Evolutionary conservation across 2,797 vertebrate genomes (phyloP).

Genomic region (Acropternis orthonyx): DNA sequence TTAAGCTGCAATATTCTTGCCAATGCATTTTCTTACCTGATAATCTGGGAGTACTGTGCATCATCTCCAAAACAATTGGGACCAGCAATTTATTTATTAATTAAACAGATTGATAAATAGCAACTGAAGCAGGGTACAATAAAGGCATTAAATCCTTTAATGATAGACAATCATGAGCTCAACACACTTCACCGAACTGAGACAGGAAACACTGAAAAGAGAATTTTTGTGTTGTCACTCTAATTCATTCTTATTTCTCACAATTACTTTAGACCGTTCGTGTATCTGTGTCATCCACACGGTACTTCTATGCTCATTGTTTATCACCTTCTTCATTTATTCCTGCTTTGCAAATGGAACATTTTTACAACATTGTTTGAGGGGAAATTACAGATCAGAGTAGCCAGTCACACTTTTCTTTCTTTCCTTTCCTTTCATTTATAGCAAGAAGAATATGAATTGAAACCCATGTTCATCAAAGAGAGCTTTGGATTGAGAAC

Average conservation of each 20-base stretch:
- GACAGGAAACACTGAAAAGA: not conserved
- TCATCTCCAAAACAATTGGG: not conserved
- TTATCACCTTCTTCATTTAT: conserved; percentile 24
- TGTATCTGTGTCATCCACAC: not conserved
- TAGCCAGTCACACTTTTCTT: not conserved
- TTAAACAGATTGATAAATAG: not conserved
- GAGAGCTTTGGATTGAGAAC: conserved; percentile 7
- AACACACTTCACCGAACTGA: not conserved
- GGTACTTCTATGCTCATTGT: not conserved
- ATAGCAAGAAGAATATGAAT: conserved; percentile 35
- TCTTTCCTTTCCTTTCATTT: not conserved
- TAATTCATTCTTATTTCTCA: not conserved
- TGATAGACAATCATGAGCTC: not conserved
- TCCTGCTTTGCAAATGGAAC: conserved; percentile 1
- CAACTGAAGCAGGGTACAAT: not conserved
- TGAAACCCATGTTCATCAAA: conserved; percentile 33
- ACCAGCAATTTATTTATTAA: not conserved
- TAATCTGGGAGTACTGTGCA: not conserved
- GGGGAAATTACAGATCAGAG: conserved; percentile 35
- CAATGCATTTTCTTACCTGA: not conserved
- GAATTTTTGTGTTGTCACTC: not conserved
- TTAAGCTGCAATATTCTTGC: not conserved
- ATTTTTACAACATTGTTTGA: conserved; percentile 11
- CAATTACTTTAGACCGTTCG: not conserved
- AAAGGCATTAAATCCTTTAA: not conserved